phyloP scores from a whole-genome alignment of 2,888 invertebrate genomes.

The Notodonta dromedarius region DNA sequence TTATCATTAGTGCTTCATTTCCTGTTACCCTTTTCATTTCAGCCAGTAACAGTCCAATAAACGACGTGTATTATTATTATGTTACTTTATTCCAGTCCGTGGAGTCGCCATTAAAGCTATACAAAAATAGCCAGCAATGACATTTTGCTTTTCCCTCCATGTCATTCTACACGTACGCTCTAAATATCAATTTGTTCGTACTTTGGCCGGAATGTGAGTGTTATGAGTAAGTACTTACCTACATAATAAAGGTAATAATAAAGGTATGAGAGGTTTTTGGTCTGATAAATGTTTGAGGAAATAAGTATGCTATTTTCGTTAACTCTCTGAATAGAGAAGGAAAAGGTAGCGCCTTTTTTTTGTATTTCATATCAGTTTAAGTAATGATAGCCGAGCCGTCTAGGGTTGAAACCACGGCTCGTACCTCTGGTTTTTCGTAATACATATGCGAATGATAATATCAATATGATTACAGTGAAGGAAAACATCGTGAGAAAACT shows the following conservation, averaged over 20 bases:
- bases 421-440: too few species aligned
- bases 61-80: background rate
- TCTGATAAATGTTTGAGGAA: constrained; percentile 1
- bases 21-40: too few species aligned
- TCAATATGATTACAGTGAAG: too few species aligned
- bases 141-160: constrained; percentile 6
- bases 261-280: constrained; percentile 2
- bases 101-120: background rate
- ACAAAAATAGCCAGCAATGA: constrained; percentile 17
- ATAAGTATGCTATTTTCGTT: constrained; percentile 7
- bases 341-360: background rate
- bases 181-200: constrained; percentile 15
- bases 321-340: background rate
- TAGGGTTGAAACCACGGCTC: too few species aligned
- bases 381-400: too few species aligned
- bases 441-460: too few species aligned
- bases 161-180: constrained; percentile 5
- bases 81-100: too few species aligned
- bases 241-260: constrained; percentile 9
- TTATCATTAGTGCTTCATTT: too few species aligned
- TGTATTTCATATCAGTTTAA: too few species aligned
- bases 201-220: constrained; percentile 4
- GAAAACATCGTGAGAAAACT: too few species aligned
- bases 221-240: background rate
- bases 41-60: too few species aligned